Conservation (phyloP, 2,888 invertebrate genomes). For the Heteromurus nitidus region DNA sequence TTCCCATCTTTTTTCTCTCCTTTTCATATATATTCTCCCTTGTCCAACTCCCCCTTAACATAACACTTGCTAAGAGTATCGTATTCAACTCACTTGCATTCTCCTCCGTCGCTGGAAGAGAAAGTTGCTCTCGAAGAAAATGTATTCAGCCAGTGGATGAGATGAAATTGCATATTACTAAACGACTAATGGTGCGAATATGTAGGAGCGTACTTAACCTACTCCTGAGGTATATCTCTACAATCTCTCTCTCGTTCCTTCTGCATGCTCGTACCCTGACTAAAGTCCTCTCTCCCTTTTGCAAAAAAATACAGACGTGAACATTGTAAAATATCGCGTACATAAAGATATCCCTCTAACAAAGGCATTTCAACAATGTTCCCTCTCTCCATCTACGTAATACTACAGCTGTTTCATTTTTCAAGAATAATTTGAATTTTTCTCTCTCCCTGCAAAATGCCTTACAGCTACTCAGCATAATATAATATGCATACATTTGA, state of each 20-base stretch:
- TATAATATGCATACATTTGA: conserved; percentile 35
- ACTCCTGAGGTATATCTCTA: neutral
- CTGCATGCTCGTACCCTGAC: too few relatives aligned
- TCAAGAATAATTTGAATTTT: conserved; percentile 52
- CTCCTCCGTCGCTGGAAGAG: neutral
- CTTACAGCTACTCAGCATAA: conserved; percentile 33
- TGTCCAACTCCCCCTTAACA: neutral
- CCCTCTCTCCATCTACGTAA: neutral
- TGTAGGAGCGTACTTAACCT: neutral
- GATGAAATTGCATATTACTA: conserved; percentile 19
- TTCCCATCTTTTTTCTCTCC: conserved; percentile 3
- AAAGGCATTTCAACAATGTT: neutral
- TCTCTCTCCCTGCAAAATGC: conserved; percentile 14
- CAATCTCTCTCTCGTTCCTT: neutral
- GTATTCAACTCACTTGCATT: neutral
- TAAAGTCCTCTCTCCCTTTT: too few relatives aligned
- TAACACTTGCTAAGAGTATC: neutral
- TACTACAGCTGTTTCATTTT: conserved; percentile 46
- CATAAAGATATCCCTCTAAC: neutral
- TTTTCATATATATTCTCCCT: neutral
- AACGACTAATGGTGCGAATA: conserved; percentile 38
- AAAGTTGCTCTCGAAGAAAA: neutral
- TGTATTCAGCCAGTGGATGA: conserved; percentile 1
- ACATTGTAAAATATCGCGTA: conserved; percentile 1
- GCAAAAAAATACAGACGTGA: too few relatives aligned